These are phyloP conservation scores for Galeopsomyia nigrocyanea DNA, from an alignment of 2,888 invertebrate species.

Conservation along the genomic window DNA sequence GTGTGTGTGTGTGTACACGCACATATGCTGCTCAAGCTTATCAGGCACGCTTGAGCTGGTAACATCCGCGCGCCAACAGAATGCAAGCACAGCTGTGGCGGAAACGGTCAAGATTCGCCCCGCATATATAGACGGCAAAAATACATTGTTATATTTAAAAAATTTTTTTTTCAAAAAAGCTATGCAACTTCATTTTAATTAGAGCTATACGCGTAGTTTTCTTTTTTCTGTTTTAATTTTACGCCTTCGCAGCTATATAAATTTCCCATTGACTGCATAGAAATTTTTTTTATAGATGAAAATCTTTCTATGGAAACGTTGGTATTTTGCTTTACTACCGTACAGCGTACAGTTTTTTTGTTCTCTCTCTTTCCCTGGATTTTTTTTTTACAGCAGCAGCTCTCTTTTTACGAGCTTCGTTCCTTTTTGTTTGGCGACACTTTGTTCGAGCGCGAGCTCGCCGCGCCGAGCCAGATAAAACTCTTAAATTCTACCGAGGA, in stretches of 20 bases:
- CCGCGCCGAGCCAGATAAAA: constrained; percentile 16
- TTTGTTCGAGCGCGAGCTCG: constrained; percentile 5
- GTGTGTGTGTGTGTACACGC: too few species aligned
- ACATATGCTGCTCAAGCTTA: too few species aligned
- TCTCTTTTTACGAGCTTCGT: neutral
- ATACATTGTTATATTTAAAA: constrained; percentile 9
- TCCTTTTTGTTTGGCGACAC: constrained; percentile 11
- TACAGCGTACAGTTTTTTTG: neutral
- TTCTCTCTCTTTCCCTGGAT: neutral
- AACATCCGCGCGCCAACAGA: too few species aligned
- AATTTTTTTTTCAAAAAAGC: constrained; percentile 20
- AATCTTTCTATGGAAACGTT: constrained; percentile 21
- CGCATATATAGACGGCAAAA: neutral
- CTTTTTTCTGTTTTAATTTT: constrained; percentile 12
- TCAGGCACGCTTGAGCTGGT: too few species aligned
- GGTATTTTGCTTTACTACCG: constrained; percentile 24
- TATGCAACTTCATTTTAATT: constrained; percentile 40
- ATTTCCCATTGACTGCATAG: constrained; percentile 8
- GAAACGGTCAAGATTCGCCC: constrained; percentile 30
- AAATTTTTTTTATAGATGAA: constrained; percentile 41
- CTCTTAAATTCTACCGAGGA: constrained; percentile 34
- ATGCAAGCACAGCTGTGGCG: constrained; percentile 1
- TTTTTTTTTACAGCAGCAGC: neutral
- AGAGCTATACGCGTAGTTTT: constrained; percentile 9
- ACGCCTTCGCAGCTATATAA: too few species aligned